Evolutionary conservation across 2,113 vertebrate species (phyloP), one percentile per base, ranked within the genome.

Genomic region (Eurystomus gularis): DNA sequence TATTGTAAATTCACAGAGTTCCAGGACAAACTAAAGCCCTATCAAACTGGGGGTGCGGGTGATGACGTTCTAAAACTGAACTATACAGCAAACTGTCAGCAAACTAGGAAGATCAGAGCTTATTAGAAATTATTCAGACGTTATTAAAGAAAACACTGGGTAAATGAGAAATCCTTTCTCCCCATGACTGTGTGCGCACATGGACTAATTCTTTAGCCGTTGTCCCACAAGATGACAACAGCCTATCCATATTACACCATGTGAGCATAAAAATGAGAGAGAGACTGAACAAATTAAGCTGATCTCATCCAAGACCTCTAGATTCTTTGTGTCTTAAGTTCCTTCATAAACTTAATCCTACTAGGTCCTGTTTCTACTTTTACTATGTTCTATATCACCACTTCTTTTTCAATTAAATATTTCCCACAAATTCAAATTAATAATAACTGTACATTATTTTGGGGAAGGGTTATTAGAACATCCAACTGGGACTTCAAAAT

Each of bases 281-380:
- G 57, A 44, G 33, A 33, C 33, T 61, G 54, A 24, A 78, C 33
- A 84, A 87, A 65, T 84, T 46, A 64, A 75, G 42, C 39, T 68
- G 61, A 57, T 84, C 55, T 93, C 61, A 69, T 60, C n/a, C n/a
- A 52, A 90, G 21, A 82, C 46, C 37, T 76, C 54, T 76, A 49
- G 48, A 46, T 82, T 82, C 48, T 88, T 35, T 81, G 29, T 70
- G 54, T 58, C 69, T 88, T 82, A 70, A 16, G 29, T 93, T 72
- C 21, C 81, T 91, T 88, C 60, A 71, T 66, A 62, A 94, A 75
- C 35, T 69, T 93, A 42, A 48, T 86, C 94, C 51, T 81, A 29
- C 60, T 70, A 76, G 93, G 68, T 90, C 61, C 14, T 90, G 60
- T 83, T 83, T 88, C 93, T 90, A 55, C 79, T 93, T 96, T 60